Evolutionary conservation across 1,140 invertebrate genomes (phyloP), one percentile per base, ranked within the genome.

Genomic region (Meloidogyne exigua): DNA sequence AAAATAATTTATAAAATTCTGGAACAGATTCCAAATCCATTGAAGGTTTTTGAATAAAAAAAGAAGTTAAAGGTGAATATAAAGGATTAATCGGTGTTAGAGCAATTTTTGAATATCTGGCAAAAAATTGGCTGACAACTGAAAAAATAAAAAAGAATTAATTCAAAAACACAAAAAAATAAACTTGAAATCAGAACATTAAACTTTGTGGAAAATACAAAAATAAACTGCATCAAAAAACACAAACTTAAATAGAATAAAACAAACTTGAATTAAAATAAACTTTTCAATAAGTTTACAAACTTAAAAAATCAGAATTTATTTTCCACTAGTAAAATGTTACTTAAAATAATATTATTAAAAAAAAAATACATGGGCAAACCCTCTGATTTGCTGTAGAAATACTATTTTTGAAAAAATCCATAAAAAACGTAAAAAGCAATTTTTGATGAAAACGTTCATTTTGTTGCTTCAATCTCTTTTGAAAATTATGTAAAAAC

Each of bases 41-140:
- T 28, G 68, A 72, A 26, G 83, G 81, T 69, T 85, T 84, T 64
- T 82, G 77, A 15, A 75, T 79, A 12, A 84, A 68, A 65, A 83
- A 85, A 12, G 83, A 78, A 75, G 84, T 72, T 21, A 84, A 66
- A 13, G 82, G 82, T 23, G 76, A 39, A 68, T 81, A 85, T 13
- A 82, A 80, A 63, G 74, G 80, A 76, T 72, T 36, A 65, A 76
- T 63, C 15, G 83, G 79, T 28, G 79, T 62, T 42, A 84, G 49
- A n/a, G 82, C 42, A 7, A 84, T 68, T 65, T 84, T 85, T n/a
- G 74, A 77, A 18, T 80, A 72, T 26, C 83, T 81, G 9, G 83
- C 83, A 63, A 84, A 81, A 72, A 84, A 84, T 65, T 84, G 83
- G 25, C 81, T 74, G 62, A 84, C 79, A n/a, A 85, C 83, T 84